Conservation (phyloP, 2,888 invertebrate genomes). For the Leptopilina syphax region DNA sequence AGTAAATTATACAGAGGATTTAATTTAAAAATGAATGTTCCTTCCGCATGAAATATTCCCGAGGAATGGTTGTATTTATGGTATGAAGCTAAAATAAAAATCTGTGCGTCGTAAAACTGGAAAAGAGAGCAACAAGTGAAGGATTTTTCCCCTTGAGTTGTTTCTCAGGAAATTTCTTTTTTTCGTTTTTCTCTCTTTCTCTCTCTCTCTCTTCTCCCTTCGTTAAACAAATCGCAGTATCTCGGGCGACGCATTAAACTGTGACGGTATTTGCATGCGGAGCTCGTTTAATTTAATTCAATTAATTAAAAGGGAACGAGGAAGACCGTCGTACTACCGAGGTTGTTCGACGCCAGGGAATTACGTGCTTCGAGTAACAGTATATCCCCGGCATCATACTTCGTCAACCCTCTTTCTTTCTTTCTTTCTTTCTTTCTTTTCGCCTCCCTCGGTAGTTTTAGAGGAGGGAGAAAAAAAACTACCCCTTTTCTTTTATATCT, state of each 20-base stretch:
- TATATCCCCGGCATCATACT: slow-evolving; percentile 48
- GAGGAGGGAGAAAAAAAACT: neutral
- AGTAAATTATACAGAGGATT: no score
- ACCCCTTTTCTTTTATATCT: neutral
- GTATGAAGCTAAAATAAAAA: neutral
- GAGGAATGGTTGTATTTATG: neutral
- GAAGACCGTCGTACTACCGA: slow-evolving; percentile 41
- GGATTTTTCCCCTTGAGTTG: neutral
- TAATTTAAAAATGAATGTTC: no score
- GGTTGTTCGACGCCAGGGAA: slow-evolving; percentile 47
- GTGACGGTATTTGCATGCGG: slow-evolving; percentile 43
- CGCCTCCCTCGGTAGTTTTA: neutral
- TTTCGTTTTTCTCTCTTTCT: neutral
- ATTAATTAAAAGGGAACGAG: slow-evolving; percentile 56
- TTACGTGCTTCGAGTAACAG: slow-evolving; percentile 52
- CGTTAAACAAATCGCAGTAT: slow-evolving; percentile 39
- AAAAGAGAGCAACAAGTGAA: slow-evolving; percentile 3
- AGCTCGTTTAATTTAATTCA: slow-evolving; percentile 54
- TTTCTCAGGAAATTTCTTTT: neutral
- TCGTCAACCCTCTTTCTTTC: slow-evolving; percentile 38
- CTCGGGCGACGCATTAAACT: slow-evolving; percentile 28
- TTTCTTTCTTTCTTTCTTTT: slow-evolving; percentile 24
- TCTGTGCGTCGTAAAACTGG: neutral
- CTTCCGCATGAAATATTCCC: no score
- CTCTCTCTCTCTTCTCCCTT: neutral